Percentiles rank a stretch among this genome's conserved stretches.
phyloP scores from a whole-genome alignment of 2,113 vertebrate genomes.

The Microcebus griseorufus region DNA sequence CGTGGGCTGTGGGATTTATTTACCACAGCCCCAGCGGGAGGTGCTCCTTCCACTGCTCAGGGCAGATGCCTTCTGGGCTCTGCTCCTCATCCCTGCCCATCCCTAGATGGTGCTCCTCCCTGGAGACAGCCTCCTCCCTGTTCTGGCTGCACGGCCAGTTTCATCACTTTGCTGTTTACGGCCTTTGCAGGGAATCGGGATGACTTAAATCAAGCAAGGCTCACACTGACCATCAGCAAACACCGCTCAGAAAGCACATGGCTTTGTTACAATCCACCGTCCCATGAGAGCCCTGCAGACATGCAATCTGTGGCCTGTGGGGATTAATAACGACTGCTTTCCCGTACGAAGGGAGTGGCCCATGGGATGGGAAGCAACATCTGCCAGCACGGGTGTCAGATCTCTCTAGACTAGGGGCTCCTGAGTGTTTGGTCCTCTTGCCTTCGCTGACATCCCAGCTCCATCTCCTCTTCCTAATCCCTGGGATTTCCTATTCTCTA shows the following conservation, averaged over 20 bases:
- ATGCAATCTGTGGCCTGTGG: neutral
- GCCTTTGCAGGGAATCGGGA: constrained; percentile 60
- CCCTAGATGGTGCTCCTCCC: neutral
- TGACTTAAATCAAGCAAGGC: constrained; percentile 63
- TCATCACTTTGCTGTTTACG: constrained; percentile 70
- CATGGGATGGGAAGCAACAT: neutral
- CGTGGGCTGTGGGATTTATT: neutral
- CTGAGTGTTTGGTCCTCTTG: neutral
- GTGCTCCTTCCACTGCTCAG: neutral
- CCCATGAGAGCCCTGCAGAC: neutral
- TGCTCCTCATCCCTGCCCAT: neutral
- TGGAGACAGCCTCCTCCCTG: constrained; percentile 54
- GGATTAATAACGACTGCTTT: neutral
- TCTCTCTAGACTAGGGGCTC: neutral
- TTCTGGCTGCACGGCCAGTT: constrained; percentile 41
- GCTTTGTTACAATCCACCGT: neutral
- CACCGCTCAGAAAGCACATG: neutral
- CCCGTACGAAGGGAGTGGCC: neutral
- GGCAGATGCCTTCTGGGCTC: neutral
- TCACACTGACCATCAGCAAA: constrained; percentile 48
- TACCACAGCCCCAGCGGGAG: neutral
- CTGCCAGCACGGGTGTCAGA: neutral
- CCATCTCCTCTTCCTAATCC: neutral
- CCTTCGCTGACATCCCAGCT: neutral
- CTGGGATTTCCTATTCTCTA: constrained; percentile 49